These are phyloP conservation scores for Archips xylosteana DNA, from an alignment of 2,888 invertebrate species.

Conservation along the genomic window DNA sequence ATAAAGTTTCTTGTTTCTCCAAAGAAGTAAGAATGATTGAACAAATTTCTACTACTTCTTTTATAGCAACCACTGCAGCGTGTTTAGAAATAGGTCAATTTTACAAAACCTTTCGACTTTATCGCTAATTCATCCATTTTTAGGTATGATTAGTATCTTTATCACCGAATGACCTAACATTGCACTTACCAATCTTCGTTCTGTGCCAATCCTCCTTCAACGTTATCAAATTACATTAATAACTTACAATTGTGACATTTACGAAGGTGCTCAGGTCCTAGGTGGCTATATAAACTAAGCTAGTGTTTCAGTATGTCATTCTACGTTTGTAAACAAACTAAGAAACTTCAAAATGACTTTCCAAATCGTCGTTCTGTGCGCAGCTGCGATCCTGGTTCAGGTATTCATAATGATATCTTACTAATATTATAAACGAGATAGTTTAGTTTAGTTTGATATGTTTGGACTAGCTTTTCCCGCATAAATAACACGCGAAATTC, in stretches of 20 bases:
- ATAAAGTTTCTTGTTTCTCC: not conserved
- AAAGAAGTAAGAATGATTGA: constrained; percentile 7
- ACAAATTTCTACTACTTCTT: not conserved
- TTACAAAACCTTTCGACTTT: not conserved
- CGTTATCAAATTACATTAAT: not conserved
- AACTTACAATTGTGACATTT: not conserved
- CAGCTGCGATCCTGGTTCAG: constrained; percentile 26
- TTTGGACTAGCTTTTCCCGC: too few relatives aligned
- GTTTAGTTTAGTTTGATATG: too few relatives aligned
- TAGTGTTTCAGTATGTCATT: not conserved
- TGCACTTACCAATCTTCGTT: not conserved
- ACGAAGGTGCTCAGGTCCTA: not conserved
- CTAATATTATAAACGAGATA: too few relatives aligned
- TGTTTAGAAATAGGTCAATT: not conserved
- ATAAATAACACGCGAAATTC: too few relatives aligned
- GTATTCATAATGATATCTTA: constrained; percentile 17
- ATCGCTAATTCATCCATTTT: not conserved
- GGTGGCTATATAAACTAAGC: constrained; percentile 14
- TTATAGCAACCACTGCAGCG: constrained; percentile 7
- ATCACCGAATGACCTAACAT: not conserved
- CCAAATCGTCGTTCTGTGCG: constrained; percentile 20
- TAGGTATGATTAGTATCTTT: not conserved
- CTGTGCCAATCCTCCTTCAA: not conserved
- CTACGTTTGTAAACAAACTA: not conserved
- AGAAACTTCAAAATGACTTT: constrained; percentile 15